Evolutionary conservation across 2,113 vertebrate species (phyloP).

Genomic region (Erythrocercus mccallii): DNA sequence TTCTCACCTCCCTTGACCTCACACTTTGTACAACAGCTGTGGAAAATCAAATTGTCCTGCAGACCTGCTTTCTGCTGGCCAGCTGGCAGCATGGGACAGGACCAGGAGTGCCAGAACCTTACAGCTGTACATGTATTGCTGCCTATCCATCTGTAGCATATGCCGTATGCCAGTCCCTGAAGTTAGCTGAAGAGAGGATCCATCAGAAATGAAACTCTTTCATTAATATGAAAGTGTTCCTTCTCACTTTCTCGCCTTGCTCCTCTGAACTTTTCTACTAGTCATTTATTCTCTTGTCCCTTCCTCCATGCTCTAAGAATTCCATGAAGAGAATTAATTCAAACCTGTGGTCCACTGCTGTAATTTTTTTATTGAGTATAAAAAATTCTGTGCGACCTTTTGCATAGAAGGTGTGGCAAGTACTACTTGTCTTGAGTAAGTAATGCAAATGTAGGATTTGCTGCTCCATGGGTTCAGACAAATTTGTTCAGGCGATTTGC

Average conservation of each 20-base stretch:
- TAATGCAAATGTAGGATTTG: slow-evolving; percentile 49
- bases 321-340: background rate
- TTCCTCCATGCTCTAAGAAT: background rate
- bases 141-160: slow-evolving; percentile 61
- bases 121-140: slow-evolving; percentile 56
- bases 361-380: background rate
- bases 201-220: slow-evolving; percentile 36
- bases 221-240: slow-evolving; percentile 10
- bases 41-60: slow-evolving; percentile 52
- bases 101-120: slow-evolving; percentile 46
- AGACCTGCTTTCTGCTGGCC: slow-evolving; percentile 55
- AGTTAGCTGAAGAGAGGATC: background rate
- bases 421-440: slow-evolving; percentile 11
- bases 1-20: slow-evolving; percentile 27
- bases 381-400: background rate
- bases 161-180: slow-evolving; percentile 37
- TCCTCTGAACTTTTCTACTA: slow-evolving; percentile 14
- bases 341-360: background rate
- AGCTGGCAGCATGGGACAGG: slow-evolving; percentile 49
- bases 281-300: background rate
- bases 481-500: slow-evolving; percentile 37
- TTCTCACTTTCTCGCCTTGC: background rate
- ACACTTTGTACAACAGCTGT: slow-evolving; percentile 53
- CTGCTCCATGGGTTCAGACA: slow-evolving; percentile 25
- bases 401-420: slow-evolving; percentile 6